Evolutionary conservation across 1,140 invertebrate genomes (phyloP).

Genomic region (Zaprionus davidi): DNA sequence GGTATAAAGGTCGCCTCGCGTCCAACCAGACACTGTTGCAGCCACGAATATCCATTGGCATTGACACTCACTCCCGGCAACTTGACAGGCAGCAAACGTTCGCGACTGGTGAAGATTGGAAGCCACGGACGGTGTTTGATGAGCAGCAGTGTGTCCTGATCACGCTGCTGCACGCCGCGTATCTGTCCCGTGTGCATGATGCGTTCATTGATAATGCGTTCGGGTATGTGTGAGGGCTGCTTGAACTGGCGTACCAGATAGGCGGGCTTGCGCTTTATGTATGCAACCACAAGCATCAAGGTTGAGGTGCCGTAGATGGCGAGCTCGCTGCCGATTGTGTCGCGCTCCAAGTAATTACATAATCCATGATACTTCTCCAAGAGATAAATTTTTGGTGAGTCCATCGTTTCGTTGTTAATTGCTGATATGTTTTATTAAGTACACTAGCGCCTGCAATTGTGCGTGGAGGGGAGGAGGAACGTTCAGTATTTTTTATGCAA

Average conservation of each 20-base stretch:
- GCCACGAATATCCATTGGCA: constrained; percentile 76
- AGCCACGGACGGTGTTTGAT: constrained; percentile 74
- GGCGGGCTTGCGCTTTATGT: constrained; percentile 76
- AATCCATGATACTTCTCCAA: constrained; percentile 70
- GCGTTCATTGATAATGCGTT: constrained; percentile 75
- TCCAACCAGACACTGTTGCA: constrained; percentile 74
- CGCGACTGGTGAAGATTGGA: constrained; percentile 70
- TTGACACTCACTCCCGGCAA: constrained; percentile 72
- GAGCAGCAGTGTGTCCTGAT: constrained; percentile 70
- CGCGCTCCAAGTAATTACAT: constrained; percentile 80
- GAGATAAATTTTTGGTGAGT: constrained; percentile 49
- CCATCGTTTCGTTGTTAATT: constrained; percentile 39
- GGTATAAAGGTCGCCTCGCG: constrained; percentile 78
- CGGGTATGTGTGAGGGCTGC: constrained; percentile 79
- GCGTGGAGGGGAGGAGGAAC: constrained; percentile 32
- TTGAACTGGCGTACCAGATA: constrained; percentile 81
- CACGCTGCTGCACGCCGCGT: constrained; percentile 65
- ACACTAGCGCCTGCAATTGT: constrained; percentile 61
- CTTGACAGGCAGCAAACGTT: constrained; percentile 68
- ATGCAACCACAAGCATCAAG: constrained; percentile 71
- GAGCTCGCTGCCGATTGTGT: constrained; percentile 71
- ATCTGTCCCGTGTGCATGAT: constrained; percentile 79
- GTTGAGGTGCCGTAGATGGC: constrained; percentile 73
- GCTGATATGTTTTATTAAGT: constrained; percentile 47
- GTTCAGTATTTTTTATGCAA: constrained; percentile 52